Base-by-base conservation (phyloP, 2,888 invertebrate species). In the Ariolimax columbianus region DNA sequence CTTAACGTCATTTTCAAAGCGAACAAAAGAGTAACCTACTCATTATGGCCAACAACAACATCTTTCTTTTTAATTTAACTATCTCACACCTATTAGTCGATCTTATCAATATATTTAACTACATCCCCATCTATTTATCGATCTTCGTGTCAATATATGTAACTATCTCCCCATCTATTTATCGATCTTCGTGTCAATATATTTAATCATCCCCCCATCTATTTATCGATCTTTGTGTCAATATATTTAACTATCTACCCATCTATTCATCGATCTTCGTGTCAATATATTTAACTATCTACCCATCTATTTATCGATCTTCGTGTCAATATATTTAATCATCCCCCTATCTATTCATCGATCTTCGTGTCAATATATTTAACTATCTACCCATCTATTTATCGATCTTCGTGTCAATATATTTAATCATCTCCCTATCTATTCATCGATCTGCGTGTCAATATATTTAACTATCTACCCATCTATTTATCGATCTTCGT, bases 211-310 rank as follows among this genome's bases (percentile, higher is more conserved):
- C 66, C 30, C n/a, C 30, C 66, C 30, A 66, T 66, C 66, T 66
- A 66, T 66, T 30, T 66, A 66, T 66, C 66, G n/a, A 66, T 66
- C 66, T 66, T 30, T 66, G 30, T 66, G 30, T 66, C 66, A 30
- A 66, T 66, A n/a, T 66, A 66, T 66, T 30, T 66, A 66, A 30
- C 66, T 66, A 66, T 66, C 66, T 66, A 66, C 30, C 66, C 30
- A 66, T 66, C 66, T 66, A 66, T 66, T 30, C 17, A 30, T 66
- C 66, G 3, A 30, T 66, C 66, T 30, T 4, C 30, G 30, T 66
- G 30, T 66, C 66, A 30, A 66, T 66, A n/a, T 66, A 66, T 66
- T 30, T 66, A 66, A 30, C 66, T 66, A 66, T 66, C 66, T 66
- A 33, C 30, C 66, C 30, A 33, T 66, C 66, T 66, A 33, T 66